These are phyloP conservation scores for Podocnemis expansa DNA, from an alignment of 2,113 vertebrate genomes.

Conservation along the genomic window DNA sequence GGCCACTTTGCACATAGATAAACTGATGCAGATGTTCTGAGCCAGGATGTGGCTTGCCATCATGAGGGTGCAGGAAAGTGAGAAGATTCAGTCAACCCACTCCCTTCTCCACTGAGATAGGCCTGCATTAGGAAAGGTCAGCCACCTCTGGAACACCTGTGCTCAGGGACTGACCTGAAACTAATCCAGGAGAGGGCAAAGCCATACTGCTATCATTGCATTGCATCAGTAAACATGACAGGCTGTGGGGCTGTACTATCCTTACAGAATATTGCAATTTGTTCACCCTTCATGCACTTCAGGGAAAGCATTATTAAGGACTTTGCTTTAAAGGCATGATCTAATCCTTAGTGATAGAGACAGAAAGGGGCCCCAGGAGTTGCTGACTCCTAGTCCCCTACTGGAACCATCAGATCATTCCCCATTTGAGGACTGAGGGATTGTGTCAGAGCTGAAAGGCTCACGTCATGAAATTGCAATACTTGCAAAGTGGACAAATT, in stretches of 20 bases:
- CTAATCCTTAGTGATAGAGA: not conserved
- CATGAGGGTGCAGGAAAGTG: not conserved
- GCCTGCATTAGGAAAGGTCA: not conserved
- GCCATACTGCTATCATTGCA: not conserved
- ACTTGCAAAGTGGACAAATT: not conserved
- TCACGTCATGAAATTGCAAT: not conserved
- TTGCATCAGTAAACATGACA: not conserved
- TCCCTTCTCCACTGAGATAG: not conserved
- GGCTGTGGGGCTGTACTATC: not conserved
- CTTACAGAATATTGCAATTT: not conserved
- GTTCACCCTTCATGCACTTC: accelerated
- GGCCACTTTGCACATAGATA: conserved; percentile 4
- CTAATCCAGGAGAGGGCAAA: not conserved
- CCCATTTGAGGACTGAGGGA: accelerated
- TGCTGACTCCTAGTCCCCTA: not conserved
- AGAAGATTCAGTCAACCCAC: not conserved
- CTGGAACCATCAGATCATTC: not conserved
- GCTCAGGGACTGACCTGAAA: not conserved
- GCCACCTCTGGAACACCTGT: accelerated
- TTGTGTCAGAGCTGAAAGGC: not conserved
- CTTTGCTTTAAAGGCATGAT: not conserved
- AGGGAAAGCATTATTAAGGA: not conserved
- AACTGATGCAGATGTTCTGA: conserved; percentile 17
- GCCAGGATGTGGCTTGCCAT: not conserved
- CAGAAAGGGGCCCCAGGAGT: not conserved